Conservation (phyloP, 1,140 invertebrate genomes). For the Mya arenaria region DNA sequence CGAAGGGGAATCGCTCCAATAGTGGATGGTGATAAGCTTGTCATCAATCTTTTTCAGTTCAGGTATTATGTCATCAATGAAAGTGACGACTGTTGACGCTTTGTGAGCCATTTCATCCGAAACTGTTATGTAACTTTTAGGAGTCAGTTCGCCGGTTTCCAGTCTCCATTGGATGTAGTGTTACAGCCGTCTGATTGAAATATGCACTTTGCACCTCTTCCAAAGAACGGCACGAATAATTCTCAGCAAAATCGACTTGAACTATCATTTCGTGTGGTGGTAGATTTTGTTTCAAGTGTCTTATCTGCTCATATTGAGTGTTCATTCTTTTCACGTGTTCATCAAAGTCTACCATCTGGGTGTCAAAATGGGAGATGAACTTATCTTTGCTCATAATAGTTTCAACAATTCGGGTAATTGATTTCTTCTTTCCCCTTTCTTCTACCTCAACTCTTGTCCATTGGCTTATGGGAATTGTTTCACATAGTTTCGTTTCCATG, state of each 20-base stretch:
- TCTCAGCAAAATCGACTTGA: background rate
- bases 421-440: conserved; percentile 37
- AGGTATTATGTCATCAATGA: background rate
- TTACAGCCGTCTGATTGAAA: conserved; percentile 5
- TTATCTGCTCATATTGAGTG: conserved; percentile 18
- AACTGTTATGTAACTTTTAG: conserved; percentile 52
- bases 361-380: background rate
- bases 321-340: background rate
- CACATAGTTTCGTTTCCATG: background rate
- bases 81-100: conserved; percentile 35
- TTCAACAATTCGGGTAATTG: conserved; percentile 25
- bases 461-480: background rate
- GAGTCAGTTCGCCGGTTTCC: conserved; percentile 19
- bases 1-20: conserved; percentile 40
- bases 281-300: background rate
- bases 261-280: background rate
- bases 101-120: conserved; percentile 51
- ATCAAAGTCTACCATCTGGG: conserved; percentile 2
- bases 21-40: conserved; percentile 30
- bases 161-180: conserved; percentile 2
- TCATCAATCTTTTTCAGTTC: no score
- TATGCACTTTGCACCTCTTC: conserved; percentile 3
- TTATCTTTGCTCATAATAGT: background rate
- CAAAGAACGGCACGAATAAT: conserved; percentile 25
- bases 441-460: conserved; percentile 26